Base-by-base conservation (phyloP, 2,888 invertebrate genomes). In the Cyclophora punctaria region DNA sequence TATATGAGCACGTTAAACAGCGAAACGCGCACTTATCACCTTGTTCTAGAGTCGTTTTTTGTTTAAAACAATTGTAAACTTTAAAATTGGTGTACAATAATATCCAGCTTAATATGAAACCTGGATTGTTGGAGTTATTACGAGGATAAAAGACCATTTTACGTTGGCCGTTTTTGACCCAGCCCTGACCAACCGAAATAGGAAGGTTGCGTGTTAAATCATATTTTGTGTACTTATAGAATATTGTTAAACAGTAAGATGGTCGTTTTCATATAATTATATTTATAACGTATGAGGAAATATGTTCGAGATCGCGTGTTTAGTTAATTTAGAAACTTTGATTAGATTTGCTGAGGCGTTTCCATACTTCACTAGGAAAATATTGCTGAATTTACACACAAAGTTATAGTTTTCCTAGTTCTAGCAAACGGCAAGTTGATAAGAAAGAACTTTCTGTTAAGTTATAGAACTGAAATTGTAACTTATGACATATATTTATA, bases 101-200 rank as follows among this genome's bases (percentile, higher is more conserved):
- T 20, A 35, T 3, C 72, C 59, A 67, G 46, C 53, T 7, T 62
- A 63, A 59, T 42, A 50, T 60, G 69, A 68, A 35, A 66, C 62
- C 3, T 52, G 33, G 5, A 35, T 53, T 37, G 34, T 48, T 46
- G 40, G 46, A n/a, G 35, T 47, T 48, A 43, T 7, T 7, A 51
- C 43, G 34, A 45, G 7, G 3, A 4, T 40, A 4, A 7, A 34
- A 47, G 67, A 47, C 65, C 57, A 64, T 44, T 35, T 62, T 62
- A 63, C 41, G 47, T 4, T 68, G 65, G 76, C 50, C 49, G 3
- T 3, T 51, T 47, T 51, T 78, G 79, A 80, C 78, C 78, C 66
- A 78, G 64, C 75, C 75, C 64, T 76, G 78, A 75, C 75, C 75
- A 61, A 66, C 73, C 77, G 73, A 78, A 80, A 80, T 77, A 78